Percentiles rank a stretch among this genome's conserved stretches.
These are phyloP conservation scores for Meliscaeva auricollis DNA, from an alignment of 2,888 invertebrate genomes.

Conservation along the genomic window DNA sequence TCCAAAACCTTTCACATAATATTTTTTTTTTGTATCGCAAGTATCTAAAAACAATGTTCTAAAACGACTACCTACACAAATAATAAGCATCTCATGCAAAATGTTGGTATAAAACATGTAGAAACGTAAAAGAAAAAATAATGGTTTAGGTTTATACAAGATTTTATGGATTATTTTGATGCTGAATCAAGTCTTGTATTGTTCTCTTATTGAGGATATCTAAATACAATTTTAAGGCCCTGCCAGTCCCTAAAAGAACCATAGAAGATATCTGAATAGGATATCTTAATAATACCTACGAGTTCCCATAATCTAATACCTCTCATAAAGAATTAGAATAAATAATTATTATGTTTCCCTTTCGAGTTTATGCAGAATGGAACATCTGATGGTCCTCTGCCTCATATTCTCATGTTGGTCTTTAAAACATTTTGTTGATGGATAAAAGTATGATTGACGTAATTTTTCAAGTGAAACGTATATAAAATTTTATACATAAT, in stretches of 20 bases:
- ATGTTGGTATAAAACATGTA: too few species aligned
- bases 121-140: too few species aligned
- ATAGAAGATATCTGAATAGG: slow-evolving; percentile 34
- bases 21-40: too few species aligned
- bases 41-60: too few species aligned
- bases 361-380: not conserved
- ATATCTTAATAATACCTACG: slow-evolving; percentile 3
- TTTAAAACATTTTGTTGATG: slow-evolving; percentile 16
- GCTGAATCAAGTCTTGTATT: slow-evolving; percentile 51
- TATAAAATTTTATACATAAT: slow-evolving; percentile 43
- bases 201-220: slow-evolving; percentile 23
- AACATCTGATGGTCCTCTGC: slow-evolving; percentile 4
- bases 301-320: not conserved
- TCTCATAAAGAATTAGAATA: slow-evolving; percentile 34
- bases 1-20: too few species aligned
- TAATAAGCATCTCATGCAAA: too few species aligned
- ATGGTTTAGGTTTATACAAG: slow-evolving; percentile 2
- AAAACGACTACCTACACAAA: too few species aligned
- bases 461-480: slow-evolving; percentile 44
- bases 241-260: not conserved
- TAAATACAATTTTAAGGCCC: slow-evolving; percentile 28
- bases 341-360: slow-evolving; percentile 63
- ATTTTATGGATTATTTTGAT: slow-evolving; percentile 54
- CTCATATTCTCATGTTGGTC: not conserved
- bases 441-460: slow-evolving; percentile 67